Evolutionary conservation across 2,888 invertebrate genomes (phyloP).

Genomic region (Seladonia tumulorum): DNA sequence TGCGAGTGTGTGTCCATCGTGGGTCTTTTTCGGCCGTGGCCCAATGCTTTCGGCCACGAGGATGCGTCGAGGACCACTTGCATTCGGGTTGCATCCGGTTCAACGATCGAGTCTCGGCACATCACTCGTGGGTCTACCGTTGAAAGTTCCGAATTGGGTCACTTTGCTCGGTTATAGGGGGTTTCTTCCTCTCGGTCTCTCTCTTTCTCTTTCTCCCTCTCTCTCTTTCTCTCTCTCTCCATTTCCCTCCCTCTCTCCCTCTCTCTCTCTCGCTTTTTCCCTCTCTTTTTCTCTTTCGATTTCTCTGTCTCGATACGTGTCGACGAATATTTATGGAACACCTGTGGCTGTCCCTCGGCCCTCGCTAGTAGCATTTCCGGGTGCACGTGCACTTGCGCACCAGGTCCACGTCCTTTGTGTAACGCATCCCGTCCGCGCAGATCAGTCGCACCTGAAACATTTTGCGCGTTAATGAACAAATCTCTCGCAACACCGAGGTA

Average conservation of each 20-base stretch:
- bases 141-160: constrained; percentile 57
- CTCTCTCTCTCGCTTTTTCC: constrained; percentile 33
- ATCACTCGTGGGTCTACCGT: constrained; percentile 39
- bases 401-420: constrained; percentile 98
- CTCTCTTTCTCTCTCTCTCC: not conserved
- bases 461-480: not conserved
- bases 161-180: constrained; percentile 63
- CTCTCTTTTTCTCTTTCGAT: not conserved
- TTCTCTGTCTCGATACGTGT: constrained; percentile 62
- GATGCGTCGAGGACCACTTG: constrained; percentile 30
- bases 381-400: constrained; percentile 98
- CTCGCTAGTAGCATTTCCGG: constrained; percentile 91
- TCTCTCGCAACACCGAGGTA: too few relatives aligned
- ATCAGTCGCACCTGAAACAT: constrained; percentile 91
- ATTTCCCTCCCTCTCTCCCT: constrained; percentile 38
- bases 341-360: constrained; percentile 60
- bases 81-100: not conserved
- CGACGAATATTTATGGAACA: constrained; percentile 64
- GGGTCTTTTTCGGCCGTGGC: constrained; percentile 52
- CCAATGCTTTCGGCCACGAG: constrained; percentile 36
- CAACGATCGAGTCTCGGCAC: constrained; percentile 27
- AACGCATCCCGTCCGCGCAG: constrained; percentile 96
- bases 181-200: constrained; percentile 65
- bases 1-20: constrained; percentile 75
- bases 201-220: not conserved